Evolutionary conservation across 2,113 vertebrate genomes (phyloP).

Genomic region (Pteruthius melanotis): DNA sequence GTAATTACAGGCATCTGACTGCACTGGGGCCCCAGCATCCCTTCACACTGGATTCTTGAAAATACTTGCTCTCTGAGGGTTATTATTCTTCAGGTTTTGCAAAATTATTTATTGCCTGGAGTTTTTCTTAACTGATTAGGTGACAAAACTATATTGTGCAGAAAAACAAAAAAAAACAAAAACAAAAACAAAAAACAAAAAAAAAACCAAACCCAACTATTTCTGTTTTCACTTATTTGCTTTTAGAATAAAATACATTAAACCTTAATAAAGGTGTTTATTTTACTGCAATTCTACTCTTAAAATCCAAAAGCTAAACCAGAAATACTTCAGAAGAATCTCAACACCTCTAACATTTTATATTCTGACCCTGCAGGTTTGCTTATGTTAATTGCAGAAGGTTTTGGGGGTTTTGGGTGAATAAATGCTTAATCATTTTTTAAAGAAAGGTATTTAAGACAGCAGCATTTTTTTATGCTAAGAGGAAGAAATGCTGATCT

Average conservation of each 20-base stretch:
- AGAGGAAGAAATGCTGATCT: not conserved
- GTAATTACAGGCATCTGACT: not conserved
- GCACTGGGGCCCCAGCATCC: not conserved
- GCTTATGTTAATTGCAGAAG: not conserved
- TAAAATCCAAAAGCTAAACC: not conserved
- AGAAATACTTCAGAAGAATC: not conserved
- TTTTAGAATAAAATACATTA: not conserved
- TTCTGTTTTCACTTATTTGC: not conserved
- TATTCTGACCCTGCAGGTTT: not conserved
- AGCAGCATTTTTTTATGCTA: not conserved
- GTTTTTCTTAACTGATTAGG: not conserved
- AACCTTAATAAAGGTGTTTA: not conserved
- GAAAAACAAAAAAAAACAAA: not conserved
- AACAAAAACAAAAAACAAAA: too few relatives aligned
- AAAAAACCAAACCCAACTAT: too few relatives aligned
- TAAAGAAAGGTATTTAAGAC: not conserved
- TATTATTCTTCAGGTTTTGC: not conserved
- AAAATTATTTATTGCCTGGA: not conserved
- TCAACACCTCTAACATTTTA: not conserved
- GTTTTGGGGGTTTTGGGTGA: not conserved
- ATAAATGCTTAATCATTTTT: not conserved
- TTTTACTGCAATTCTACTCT: not conserved
- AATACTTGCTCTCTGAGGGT: not conserved
- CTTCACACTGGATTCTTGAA: not conserved
- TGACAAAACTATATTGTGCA: not conserved